Conservation (phyloP, 2,888 invertebrate species). For the Notodonta ziczac region DNA sequence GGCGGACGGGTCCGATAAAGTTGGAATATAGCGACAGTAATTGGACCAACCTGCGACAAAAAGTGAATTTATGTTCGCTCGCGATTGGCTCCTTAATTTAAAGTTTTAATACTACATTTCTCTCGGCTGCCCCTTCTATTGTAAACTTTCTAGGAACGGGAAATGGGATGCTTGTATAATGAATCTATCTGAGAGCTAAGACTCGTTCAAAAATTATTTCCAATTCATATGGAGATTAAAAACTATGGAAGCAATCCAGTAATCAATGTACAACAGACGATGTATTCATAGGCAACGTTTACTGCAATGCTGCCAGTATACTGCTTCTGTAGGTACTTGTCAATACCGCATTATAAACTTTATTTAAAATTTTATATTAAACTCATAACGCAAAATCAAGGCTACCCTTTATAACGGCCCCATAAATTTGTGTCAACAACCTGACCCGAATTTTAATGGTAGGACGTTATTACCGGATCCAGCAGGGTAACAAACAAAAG, state of each 20-base stretch:
- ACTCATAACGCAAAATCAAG: constrained; percentile 52
- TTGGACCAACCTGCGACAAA: constrained; percentile 23
- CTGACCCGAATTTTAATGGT: constrained; percentile 79
- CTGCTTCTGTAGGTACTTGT: background rate
- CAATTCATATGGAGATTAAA: constrained; percentile 9
- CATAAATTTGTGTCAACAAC: constrained; percentile 79
- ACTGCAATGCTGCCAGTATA: background rate
- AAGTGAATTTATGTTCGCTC: constrained; percentile 38
- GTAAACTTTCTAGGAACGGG: constrained; percentile 31
- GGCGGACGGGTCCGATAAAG: constrained; percentile 2
- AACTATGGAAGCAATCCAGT: constrained; percentile 13
- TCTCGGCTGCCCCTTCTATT: constrained; percentile 40
- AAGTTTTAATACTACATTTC: constrained; percentile 56
- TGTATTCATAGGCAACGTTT: background rate
- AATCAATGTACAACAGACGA: constrained; percentile 9
- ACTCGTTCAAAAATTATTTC: constrained; percentile 28
- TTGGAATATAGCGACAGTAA: constrained; percentile 10
- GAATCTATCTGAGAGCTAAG: constrained; percentile 19
- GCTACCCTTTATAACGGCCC: constrained; percentile 63
- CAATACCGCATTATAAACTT: background rate
- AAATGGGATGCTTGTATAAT: constrained; percentile 41
- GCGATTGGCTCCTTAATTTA: constrained; percentile 52
- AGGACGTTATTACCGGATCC: constrained; percentile 69
- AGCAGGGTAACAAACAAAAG: constrained; percentile 74
- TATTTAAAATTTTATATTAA: background rate